Base-by-base conservation (phyloP, 2,888 invertebrate species). In the Scaeva pyrastri region DNA sequence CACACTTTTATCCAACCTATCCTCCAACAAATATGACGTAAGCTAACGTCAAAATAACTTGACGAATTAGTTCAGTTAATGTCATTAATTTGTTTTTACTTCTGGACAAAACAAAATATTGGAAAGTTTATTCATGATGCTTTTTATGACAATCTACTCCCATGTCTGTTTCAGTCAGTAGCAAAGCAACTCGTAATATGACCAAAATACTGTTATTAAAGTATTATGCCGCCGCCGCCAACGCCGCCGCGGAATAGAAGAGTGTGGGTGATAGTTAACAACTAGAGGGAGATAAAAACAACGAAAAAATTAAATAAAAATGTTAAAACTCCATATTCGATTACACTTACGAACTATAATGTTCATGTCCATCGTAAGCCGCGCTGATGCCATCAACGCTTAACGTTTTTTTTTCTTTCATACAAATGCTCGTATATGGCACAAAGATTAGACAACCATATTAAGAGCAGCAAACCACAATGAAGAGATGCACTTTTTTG, bases 361-460 rank as follows among this genome's bases (percentile, higher is more conserved):
- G 86, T 82, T 77, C 71, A 86, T 86, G 86, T 86, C 82, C 82
- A 74, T 71, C 76, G 76, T 45, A 41, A n/a, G 55, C 19, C 39
- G 21, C n/a, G 11, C 16, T 16, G 26, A 56, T 16, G 16, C 14
- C 60, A 71, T 16, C 26, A 41, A 62, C 58, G 71, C 41, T 43
- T 36, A 66, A 23, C 78, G 68, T 73, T 60, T 66, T n/a, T n/a
- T n/a, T n/a, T n/a, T n/a, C n/a, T n/a, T n/a, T n/a, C n/a, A n/a
- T n/a, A n/a, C n/a, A n/a, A n/a, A 58, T 39, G 7, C 12, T 39
- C 58, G 21, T 72, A 70, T 72, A 85, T 68, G 80, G 80, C 64
- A 66, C 58, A 64, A 21, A 74, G 77, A 77, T 86, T 86, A 86
- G 86, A 82, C 77, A 86, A 74, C 86, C 86, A 86, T 86, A 82